Evolutionary conservation across 2,797 vertebrate genomes (phyloP).

Genomic region (Melanotaenia maccullochi): DNA sequence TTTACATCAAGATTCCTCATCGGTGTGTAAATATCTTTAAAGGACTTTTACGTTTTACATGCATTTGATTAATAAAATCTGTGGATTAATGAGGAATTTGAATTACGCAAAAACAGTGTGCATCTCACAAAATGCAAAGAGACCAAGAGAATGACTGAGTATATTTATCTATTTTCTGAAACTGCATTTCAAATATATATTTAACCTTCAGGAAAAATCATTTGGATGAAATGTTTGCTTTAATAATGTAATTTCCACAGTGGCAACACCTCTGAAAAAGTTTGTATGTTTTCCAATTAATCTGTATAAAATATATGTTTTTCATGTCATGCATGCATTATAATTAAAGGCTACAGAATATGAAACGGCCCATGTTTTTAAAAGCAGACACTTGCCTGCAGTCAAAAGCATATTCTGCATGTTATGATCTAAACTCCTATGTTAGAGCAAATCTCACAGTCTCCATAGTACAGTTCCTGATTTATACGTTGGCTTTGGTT

Average conservation of each 20-base stretch:
- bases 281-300: not conserved
- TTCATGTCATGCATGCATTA: conserved; percentile 29
- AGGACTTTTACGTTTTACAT: conserved; percentile 18
- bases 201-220: conserved; percentile 18
- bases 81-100: conserved; percentile 17
- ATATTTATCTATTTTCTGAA: conserved; percentile 41
- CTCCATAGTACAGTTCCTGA: conserved; percentile 27
- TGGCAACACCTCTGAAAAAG: not conserved
- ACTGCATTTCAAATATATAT: not conserved
- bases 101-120: not conserved
- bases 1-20: too few species aligned
- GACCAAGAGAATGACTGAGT: not conserved
- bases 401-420: not conserved
- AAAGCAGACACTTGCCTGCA: conserved; percentile 35
- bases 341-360: conserved; percentile 66
- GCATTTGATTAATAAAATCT: conserved; percentile 22
- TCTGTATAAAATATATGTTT: conserved; percentile 28
- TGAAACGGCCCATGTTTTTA: conserved; percentile 46
- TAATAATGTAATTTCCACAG: conserved; percentile 20
- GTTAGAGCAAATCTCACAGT: conserved; percentile 22
- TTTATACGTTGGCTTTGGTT: conserved; percentile 20
- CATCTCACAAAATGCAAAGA: not conserved
- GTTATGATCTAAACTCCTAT: not conserved
- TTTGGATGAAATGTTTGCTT: not conserved
- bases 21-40: conserved; percentile 10